A percentile compares a stretch with the other conserved stretches of the same genome.
Conservation (phyloP, 2,888 invertebrate species). For the Drosophila multiciliata region DNA sequence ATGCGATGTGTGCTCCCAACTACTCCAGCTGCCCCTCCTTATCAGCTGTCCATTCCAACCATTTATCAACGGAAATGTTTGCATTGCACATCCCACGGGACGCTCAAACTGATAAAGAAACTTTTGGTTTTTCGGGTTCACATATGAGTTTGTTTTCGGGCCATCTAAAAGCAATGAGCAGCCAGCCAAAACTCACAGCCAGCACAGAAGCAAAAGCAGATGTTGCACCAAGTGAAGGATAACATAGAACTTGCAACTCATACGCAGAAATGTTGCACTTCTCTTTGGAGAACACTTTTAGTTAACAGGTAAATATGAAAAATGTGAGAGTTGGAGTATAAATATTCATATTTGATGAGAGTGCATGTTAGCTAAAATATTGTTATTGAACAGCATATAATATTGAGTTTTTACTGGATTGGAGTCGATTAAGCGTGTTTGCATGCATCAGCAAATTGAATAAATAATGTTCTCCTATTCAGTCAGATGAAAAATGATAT, state of each 20-base stretch:
- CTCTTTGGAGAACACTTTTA: not conserved
- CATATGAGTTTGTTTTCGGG: not conserved
- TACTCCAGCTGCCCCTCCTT: not conserved
- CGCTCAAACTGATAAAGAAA: constrained; percentile 14
- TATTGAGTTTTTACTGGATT: not conserved
- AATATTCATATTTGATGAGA: constrained; percentile 36
- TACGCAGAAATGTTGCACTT: constrained; percentile 29
- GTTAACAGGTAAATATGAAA: constrained; percentile 6
- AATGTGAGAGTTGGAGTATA: not conserved
- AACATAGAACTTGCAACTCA: constrained; percentile 37
- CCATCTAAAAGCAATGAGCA: constrained; percentile 52
- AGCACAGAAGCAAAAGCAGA: constrained; percentile 9
- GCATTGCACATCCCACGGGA: constrained; percentile 40
- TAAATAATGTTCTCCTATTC: not conserved
- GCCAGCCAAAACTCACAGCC: constrained; percentile 23
- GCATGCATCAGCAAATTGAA: not conserved
- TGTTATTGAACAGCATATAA: not conserved
- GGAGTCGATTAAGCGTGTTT: not conserved
- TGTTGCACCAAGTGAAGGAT: constrained; percentile 9
- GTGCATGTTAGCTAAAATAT: constrained; percentile 1
- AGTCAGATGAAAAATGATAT: not conserved
- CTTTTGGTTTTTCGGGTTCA: not conserved
- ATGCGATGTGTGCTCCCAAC: constrained; percentile 25
- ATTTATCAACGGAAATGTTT: constrained; percentile 45
- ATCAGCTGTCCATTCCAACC: constrained; percentile 5